phyloP scores from a whole-genome alignment of 2,797 vertebrate genomes.

The Chaetodon trifasciatus region DNA sequence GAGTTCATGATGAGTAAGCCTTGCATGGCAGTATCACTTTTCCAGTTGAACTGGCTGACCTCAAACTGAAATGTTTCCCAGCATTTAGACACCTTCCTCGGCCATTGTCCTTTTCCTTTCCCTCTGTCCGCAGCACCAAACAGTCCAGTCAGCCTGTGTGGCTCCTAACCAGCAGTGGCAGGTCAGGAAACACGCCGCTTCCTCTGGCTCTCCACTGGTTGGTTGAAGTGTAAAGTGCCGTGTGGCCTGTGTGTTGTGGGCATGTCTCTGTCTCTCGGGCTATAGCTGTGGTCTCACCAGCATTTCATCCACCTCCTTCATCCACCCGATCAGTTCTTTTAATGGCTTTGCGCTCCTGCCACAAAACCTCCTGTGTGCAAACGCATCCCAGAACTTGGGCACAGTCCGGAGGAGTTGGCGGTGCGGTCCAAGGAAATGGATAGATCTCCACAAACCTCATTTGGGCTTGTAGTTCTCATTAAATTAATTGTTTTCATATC shows the following conservation, averaged over 20 bases:
- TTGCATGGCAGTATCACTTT: conserved; percentile 12
- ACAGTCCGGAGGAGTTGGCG: conserved; percentile 46
- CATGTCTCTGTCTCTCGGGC: conserved; percentile 67
- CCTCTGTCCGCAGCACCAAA: conserved; percentile 33
- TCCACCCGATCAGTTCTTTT: conserved; percentile 55
- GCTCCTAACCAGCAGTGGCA: conserved; percentile 64
- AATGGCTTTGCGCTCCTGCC: conserved; percentile 55
- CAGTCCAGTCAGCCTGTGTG: conserved; percentile 45
- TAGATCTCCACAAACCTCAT: conserved; percentile 60
- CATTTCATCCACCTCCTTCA: conserved; percentile 63
- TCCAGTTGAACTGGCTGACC: conserved; percentile 35
- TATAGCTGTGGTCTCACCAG: conserved; percentile 68
- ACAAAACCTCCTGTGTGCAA: conserved; percentile 72
- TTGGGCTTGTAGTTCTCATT: conserved; percentile 74
- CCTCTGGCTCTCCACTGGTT: conserved; percentile 62
- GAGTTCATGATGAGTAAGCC: neutral
- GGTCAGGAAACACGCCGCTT: conserved; percentile 68
- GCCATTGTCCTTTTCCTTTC: conserved; percentile 30
- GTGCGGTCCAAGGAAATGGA: conserved; percentile 57
- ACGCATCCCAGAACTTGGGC: conserved; percentile 68
- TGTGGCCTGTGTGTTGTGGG: conserved; percentile 75
- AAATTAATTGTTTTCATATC: conserved; percentile 80
- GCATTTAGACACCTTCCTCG: conserved; percentile 19
- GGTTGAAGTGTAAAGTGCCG: conserved; percentile 71
- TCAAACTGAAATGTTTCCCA: neutral